A percentile compares a stretch with the other conserved stretches of the same genome.
Evolutionary conservation across 1,140 invertebrate species (phyloP).

Genomic region (Macrobrachium rosenbergii): DNA sequence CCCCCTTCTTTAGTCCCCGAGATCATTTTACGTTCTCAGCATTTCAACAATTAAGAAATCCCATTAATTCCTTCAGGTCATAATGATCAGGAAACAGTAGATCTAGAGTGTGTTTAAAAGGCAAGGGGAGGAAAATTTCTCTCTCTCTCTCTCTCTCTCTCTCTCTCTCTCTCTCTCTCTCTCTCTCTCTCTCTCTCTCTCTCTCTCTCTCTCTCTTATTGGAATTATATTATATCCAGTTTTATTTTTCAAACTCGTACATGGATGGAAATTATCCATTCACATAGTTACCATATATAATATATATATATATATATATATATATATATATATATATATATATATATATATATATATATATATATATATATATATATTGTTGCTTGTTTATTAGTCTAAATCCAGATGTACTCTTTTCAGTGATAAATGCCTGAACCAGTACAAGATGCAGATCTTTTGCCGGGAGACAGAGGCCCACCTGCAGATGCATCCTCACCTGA

Average conservation of each 20-base stretch:
- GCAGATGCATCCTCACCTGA: slow-evolving; percentile 76
- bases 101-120: background rate
- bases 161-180: background rate
- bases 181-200: too few relatives aligned
- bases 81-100: slow-evolving; percentile 23
- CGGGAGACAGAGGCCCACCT: slow-evolving; percentile 90
- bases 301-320: slow-evolving; percentile 24
- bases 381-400: background rate
- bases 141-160: slow-evolving; percentile 9
- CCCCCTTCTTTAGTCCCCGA: too few relatives aligned
- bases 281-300: too few relatives aligned
- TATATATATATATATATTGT: slow-evolving; percentile 24
- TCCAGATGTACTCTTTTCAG: slow-evolving; percentile 76
- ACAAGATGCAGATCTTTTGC: slow-evolving; percentile 96
- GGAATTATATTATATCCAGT: slow-evolving; percentile 6
- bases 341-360: slow-evolving; percentile 30
- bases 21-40: background rate
- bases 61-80: background rate
- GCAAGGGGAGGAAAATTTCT: background rate
- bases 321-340: slow-evolving; percentile 12
- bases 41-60: slow-evolving; percentile 24
- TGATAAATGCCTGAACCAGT: slow-evolving; percentile 93
- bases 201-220: too few relatives aligned
- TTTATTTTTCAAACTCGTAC: background rate
- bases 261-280: too few relatives aligned